Evolutionary conservation across 2,888 invertebrate species (phyloP).

Genomic region (Tanypteryx hageni): DNA sequence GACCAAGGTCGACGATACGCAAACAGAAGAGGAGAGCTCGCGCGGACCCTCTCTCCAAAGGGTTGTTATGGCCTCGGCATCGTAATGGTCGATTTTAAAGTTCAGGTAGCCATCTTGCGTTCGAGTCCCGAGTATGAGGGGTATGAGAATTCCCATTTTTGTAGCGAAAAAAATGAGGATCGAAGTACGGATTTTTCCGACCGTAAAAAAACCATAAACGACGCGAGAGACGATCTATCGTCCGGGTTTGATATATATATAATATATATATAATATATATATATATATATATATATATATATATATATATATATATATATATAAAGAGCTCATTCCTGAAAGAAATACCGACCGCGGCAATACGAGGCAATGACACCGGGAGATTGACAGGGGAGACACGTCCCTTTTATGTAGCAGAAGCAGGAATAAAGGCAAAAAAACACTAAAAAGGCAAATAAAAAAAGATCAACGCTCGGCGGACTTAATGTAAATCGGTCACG

Average conservation of each 20-base stretch:
- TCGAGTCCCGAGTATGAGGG: not conserved
- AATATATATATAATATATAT: not conserved
- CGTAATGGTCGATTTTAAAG: slow-evolving; percentile 9
- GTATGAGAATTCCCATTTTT: not conserved
- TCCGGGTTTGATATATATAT: not conserved
- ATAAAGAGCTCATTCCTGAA: not conserved
- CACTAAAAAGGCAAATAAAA: not conserved
- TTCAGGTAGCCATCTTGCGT: not conserved
- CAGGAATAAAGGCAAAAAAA: not conserved
- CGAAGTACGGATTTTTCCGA: too few species aligned
- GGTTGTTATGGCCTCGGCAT: not conserved
- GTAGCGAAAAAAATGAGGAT: too few species aligned
- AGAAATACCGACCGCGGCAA: not conserved
- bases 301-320: too few species aligned
- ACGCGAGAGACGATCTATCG: not conserved
- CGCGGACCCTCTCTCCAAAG: not conserved
- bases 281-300: not conserved
- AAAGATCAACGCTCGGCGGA: not conserved
- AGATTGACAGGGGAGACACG: not conserved
- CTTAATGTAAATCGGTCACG: slow-evolving; percentile 60
- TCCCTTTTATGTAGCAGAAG: slow-evolving; percentile 33
- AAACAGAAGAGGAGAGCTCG: not conserved
- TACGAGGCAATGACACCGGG: not conserved
- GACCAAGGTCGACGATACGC: slow-evolving; percentile 53
- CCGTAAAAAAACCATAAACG: not conserved